Conservation (phyloP, 2,888 invertebrate species). For the Podabrus alpinus region DNA sequence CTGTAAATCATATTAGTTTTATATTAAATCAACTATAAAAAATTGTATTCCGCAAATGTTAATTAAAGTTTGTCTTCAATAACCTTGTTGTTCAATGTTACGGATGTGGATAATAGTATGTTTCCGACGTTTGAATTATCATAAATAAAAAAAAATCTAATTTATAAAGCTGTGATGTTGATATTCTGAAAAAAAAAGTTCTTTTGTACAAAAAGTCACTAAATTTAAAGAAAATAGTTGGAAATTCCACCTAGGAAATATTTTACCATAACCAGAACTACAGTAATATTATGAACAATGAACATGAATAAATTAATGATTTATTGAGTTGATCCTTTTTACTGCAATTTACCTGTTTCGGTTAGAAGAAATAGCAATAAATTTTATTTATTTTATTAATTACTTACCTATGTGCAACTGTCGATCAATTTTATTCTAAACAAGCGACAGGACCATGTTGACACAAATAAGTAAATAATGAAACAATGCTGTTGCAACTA, state of each 20-base stretch:
- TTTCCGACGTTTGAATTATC: conserved; percentile 49
- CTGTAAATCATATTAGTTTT: not conserved
- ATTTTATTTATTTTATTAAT: not conserved
- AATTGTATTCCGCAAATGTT: conserved; percentile 6
- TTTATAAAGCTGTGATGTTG: not conserved
- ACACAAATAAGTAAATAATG: not conserved
- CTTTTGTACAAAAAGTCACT: not conserved
- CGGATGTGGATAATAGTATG: conserved; percentile 50
- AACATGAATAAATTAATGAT: not conserved
- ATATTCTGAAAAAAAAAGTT: not conserved
- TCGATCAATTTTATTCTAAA: not conserved
- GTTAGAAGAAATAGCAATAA: not conserved
- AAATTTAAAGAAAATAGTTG: not conserved
- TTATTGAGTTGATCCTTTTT: not conserved
- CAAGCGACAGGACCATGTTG: not conserved
- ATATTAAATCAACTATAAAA: not conserved
- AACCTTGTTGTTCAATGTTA: conserved; percentile 48
- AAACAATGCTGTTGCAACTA: not conserved
- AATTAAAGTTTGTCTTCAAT: conserved; percentile 22
- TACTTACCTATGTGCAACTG: too few relatives aligned
- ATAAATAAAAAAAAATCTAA: conserved; percentile 40
- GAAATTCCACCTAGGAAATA: not conserved
- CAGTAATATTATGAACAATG: not conserved
- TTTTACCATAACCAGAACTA: not conserved
- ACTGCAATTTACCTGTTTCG: not conserved